A percentile compares a stretch with the other conserved stretches of the same genome.
Conservation (phyloP, 2,113 vertebrate genomes). For the Syngnathus floridae region DNA sequence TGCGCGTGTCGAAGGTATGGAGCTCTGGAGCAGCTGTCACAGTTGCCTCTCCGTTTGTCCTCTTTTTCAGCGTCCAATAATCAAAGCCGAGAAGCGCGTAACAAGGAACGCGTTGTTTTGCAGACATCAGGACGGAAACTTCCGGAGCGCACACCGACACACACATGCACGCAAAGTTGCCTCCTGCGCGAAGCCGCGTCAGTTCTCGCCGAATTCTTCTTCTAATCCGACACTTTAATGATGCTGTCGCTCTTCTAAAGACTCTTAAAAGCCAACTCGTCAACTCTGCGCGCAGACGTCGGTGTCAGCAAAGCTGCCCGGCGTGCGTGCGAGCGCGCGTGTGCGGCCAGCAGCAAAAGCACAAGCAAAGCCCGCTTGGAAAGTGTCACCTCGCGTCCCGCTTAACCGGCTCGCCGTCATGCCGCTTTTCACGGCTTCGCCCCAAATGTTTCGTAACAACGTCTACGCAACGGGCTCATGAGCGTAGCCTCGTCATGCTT, state of each 20-base stretch:
- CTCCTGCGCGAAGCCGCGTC: not conserved
- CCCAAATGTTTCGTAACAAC: not conserved
- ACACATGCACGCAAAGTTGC: not conserved
- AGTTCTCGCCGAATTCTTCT: not conserved
- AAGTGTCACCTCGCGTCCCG: conserved; percentile 3
- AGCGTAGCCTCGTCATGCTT: not conserved
- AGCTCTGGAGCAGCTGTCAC: conserved; percentile 21
- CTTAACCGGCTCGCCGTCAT: not conserved
- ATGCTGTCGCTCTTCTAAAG: conserved; percentile 1
- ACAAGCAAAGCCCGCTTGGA: not conserved
- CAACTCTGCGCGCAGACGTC: conserved; percentile 3
- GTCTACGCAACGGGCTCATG: not conserved
- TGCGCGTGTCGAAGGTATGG: conserved; percentile 1
- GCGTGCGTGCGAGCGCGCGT: not conserved
- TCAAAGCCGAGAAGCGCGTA: conserved; percentile 4
- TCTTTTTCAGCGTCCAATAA: not conserved
- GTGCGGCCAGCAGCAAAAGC: not conserved
- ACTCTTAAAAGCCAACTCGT: conserved; percentile 9
- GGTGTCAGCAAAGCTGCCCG: conserved; percentile 4
- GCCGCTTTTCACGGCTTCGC: not conserved
- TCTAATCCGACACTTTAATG: conserved; percentile 13
- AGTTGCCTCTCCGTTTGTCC: not conserved
- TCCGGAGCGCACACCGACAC: not conserved
- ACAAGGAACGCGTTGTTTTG: conserved; percentile 7
- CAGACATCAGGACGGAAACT: no score